A percentile compares a stretch with the other conserved stretches of the same genome.
phyloP scores from a whole-genome alignment of 2,888 invertebrate genomes.

The Lamellibrachia satsuma region DNA sequence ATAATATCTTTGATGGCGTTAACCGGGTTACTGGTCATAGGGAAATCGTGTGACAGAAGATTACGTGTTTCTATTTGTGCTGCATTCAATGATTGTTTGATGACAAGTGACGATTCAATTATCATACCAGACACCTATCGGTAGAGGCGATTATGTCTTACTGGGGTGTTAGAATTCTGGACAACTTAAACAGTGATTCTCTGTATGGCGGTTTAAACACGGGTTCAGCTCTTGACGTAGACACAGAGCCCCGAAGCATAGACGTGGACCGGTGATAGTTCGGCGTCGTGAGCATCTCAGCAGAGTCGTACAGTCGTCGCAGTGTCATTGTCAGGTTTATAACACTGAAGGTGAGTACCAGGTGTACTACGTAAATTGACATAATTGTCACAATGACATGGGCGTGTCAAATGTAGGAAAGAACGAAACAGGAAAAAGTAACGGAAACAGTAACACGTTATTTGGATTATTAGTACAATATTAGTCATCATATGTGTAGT shows the following conservation, averaged over 20 bases:
- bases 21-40: neutral
- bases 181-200: neutral
- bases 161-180: neutral
- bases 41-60: neutral
- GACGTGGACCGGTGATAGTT: neutral
- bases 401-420: too few relatives aligned
- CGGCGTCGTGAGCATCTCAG: neutral
- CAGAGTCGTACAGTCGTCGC: neutral
- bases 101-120: neutral
- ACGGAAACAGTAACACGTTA: too few relatives aligned
- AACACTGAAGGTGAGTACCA: neutral
- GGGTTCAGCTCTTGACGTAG: neutral
- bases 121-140: neutral
- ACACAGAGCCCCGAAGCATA: neutral
- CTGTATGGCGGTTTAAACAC: neutral
- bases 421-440: too few relatives aligned
- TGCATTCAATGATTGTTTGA: constrained; percentile 17
- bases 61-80: neutral
- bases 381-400: too few relatives aligned
- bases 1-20: neutral
- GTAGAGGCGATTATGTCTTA: neutral
- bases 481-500: too few relatives aligned
- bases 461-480: too few relatives aligned
- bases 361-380: too few relatives aligned
- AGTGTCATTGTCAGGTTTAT: neutral